phyloP scores from a whole-genome alignment of 2,888 invertebrate genomes.

The Linnaemya vulpina region DNA sequence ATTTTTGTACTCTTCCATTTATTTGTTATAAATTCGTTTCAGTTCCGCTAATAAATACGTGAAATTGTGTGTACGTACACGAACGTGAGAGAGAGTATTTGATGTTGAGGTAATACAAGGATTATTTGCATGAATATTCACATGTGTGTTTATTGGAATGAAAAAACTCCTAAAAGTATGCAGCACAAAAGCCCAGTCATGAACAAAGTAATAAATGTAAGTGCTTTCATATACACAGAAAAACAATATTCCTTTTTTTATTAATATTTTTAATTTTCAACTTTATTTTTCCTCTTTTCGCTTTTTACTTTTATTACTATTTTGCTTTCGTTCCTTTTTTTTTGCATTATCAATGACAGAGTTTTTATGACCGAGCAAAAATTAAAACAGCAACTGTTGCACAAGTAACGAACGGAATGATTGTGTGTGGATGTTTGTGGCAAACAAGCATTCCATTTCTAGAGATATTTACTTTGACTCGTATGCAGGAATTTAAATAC shows the following conservation, averaged over 20 bases:
- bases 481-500: not conserved
- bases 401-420: not conserved
- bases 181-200: conserved; percentile 43
- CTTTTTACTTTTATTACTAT: conserved; percentile 19
- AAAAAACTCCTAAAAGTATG: conserved; percentile 59
- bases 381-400: conserved; percentile 59
- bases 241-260: conserved; percentile 31
- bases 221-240: conserved; percentile 57
- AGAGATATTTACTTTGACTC: not conserved
- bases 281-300: conserved; percentile 10
- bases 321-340: not conserved
- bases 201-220: conserved; percentile 70
- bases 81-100: not conserved
- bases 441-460: not conserved
- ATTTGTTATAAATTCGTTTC: conserved; percentile 10
- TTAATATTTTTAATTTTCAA: conserved; percentile 33
- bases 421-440: not conserved
- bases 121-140: conserved; percentile 5
- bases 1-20: conserved; percentile 24
- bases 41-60: not conserved
- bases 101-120: conserved; percentile 34
- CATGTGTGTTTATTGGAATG: conserved; percentile 20
- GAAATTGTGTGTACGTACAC: not conserved
- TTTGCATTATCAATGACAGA: conserved; percentile 52
- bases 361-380: conserved; percentile 59